Percentiles rank a stretch among this genome's conserved stretches.
phyloP scores from a whole-genome alignment of 1,140 invertebrate species.

The Zaprionus inermis region DNA sequence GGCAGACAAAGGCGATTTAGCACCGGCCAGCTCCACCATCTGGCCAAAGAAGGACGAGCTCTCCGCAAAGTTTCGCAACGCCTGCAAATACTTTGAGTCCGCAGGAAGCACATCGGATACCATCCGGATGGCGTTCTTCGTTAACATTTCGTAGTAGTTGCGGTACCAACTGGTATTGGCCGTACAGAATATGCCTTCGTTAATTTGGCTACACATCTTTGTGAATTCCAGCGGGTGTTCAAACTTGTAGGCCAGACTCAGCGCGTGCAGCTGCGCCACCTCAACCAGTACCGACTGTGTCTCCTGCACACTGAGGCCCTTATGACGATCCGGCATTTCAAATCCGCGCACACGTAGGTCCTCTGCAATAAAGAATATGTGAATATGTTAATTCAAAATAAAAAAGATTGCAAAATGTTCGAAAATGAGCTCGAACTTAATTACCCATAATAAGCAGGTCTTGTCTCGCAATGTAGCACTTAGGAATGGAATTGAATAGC shows the following conservation, averaged over 20 bases:
- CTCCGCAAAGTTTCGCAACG: slow-evolving; percentile 87
- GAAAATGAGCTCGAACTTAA: slow-evolving; percentile 50
- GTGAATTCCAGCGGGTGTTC: slow-evolving; percentile 87
- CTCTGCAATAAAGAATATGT: slow-evolving; percentile 54
- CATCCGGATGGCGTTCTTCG: slow-evolving; percentile 88
- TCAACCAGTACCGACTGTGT: slow-evolving; percentile 87
- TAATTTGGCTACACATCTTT: slow-evolving; percentile 85
- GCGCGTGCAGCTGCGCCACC: slow-evolving; percentile 88
- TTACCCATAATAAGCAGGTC: slow-evolving; percentile 87
- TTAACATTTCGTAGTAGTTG: slow-evolving; percentile 88
- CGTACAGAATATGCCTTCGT: slow-evolving; percentile 87
- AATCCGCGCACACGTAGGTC: slow-evolving; percentile 86
- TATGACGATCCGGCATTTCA: slow-evolving; percentile 88
- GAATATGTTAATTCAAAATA: background rate
- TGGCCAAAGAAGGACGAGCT: slow-evolving; percentile 88
- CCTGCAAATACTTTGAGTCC: slow-evolving; percentile 86
- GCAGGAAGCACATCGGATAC: slow-evolving; percentile 86
- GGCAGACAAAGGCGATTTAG: slow-evolving; percentile 87
- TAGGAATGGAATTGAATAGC: slow-evolving; percentile 87
- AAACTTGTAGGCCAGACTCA: slow-evolving; percentile 88
- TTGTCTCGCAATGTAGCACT: slow-evolving; percentile 87
- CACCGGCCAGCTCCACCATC: slow-evolving; percentile 88
- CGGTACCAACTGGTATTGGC: slow-evolving; percentile 89
- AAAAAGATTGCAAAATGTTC: no score
- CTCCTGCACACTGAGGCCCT: slow-evolving; percentile 87